A percentile compares a stretch with the other conserved stretches of the same genome.
Evolutionary conservation across 2,113 vertebrate genomes (phyloP).

Genomic region (Cephalopterus ornatus): DNA sequence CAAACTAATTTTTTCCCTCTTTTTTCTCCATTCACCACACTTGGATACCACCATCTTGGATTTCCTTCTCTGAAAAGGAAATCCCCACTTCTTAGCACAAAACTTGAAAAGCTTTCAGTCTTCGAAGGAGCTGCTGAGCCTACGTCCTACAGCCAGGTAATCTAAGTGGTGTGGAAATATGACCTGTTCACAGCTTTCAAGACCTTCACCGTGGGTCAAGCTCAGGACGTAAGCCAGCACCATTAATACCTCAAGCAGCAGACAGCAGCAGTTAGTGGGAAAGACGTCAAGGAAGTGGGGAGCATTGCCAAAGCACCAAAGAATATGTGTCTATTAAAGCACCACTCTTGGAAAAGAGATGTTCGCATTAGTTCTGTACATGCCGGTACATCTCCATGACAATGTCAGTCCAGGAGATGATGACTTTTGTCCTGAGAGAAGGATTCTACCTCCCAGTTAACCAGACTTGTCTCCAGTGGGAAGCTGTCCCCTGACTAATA

Average conservation of each 20-base stretch:
- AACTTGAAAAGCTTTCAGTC: slow-evolving; percentile 27
- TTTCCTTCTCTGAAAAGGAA: neutral
- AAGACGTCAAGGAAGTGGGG: neutral
- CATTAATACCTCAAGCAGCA: neutral
- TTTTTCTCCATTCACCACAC: neutral
- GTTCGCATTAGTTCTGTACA: neutral
- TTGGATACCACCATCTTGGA: neutral
- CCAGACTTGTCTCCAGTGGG: neutral
- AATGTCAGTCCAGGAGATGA: neutral
- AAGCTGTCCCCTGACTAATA: neutral
- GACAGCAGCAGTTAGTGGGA: neutral
- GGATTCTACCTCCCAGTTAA: neutral
- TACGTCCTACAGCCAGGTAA: neutral
- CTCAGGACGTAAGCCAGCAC: neutral
- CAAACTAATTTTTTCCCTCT: neutral
- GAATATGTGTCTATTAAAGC: neutral
- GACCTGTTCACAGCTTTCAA: neutral
- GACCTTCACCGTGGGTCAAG: neutral
- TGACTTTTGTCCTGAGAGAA: neutral
- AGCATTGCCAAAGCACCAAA: neutral
- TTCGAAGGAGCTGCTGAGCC: neutral
- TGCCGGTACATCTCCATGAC: rapidly evolving
- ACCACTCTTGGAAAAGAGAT: neutral
- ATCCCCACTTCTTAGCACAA: neutral
- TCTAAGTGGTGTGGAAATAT: neutral